Evolutionary conservation across 1,140 invertebrate species (phyloP), one percentile per base, ranked within the genome.

Genomic region (Papilio dardanus): DNA sequence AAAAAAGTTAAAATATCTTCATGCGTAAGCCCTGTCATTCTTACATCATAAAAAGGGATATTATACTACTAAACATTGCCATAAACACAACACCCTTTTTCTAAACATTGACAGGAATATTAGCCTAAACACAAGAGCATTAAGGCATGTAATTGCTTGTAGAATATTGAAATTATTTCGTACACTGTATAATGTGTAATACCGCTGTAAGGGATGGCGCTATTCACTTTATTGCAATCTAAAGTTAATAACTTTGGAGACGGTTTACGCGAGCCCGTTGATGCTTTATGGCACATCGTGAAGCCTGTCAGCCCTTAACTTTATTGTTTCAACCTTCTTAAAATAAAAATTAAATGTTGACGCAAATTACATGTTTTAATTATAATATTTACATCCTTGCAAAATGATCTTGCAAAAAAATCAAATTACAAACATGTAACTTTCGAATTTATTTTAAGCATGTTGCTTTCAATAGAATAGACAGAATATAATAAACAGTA

Each of bases 221-320:
- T 87, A 89, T 92, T 88, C 86, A 89, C 88, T 91, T 90, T 91
- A 91, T 89, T 88, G 87, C 87, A 89, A 92, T 91, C 88, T 88
- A 90, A 91, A 90, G 88, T 91, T 92, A 91, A 90, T 90, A 91
- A 89, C 84, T 88, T 84, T 80, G 81, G 81, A 82, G 84, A 86
- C 83, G 81, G 78, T 86, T 85, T 79, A 79, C 78, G 80, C 78
- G 79, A 84, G 75, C 80, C 75, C 82, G 83, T 84, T 86, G 78
- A 62, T 82, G 81, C 79, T 83, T 86, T 86, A 87, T 84, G 81
- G 75, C 77, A 78, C 78, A 81, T 85, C 78, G 82, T 80, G 83
- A 83, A 83, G 74, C 76, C 69, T 79, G 79, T 81, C 76, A 77
- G 74, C 74, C 75, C 46, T 81, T 76, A 24, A 71, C 68, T 81